Percentiles rank a stretch among this genome's conserved stretches.
Evolutionary conservation across 2,797 vertebrate species (phyloP).

Genomic region (Passerculus sandwichensis): DNA sequence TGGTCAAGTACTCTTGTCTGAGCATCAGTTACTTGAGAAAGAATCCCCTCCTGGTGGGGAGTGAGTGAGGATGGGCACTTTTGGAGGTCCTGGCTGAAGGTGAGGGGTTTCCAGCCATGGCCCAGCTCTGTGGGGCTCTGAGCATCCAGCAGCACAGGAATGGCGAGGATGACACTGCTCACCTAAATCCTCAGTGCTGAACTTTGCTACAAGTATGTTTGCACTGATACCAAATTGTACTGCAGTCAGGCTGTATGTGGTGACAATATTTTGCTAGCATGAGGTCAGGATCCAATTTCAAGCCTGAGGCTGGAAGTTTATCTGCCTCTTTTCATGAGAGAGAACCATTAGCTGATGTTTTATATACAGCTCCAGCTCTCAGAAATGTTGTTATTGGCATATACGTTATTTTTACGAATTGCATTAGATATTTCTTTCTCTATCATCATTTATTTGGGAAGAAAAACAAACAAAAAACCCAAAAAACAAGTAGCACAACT

Average conservation of each 20-base stretch:
- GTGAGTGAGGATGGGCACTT: neutral
- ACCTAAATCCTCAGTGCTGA: neutral
- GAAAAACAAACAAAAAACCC: rapidly evolving
- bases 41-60: neutral
- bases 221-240: neutral
- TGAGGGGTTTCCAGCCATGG: neutral
- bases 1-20: neutral
- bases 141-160: neutral
- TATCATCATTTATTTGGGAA: constrained; percentile 4
- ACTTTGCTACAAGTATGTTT: neutral
- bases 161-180: rapidly evolving
- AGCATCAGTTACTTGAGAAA: neutral
- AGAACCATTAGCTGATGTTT: neutral
- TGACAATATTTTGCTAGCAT: neutral
- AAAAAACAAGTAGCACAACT: constrained; percentile 3
- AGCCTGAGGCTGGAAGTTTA: neutral
- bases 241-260: neutral
- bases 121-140: neutral
- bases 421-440: constrained; percentile 28
- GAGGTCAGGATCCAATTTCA: neutral
- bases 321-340: neutral
- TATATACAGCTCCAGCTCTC: neutral
- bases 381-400: constrained; percentile 46
- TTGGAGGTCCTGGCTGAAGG: neutral
- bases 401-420: constrained; percentile 45